A percentile compares a stretch with the other conserved stretches of the same genome.
Conservation (phyloP, 2,888 invertebrate species). For the Falcaria lacertinaria region DNA sequence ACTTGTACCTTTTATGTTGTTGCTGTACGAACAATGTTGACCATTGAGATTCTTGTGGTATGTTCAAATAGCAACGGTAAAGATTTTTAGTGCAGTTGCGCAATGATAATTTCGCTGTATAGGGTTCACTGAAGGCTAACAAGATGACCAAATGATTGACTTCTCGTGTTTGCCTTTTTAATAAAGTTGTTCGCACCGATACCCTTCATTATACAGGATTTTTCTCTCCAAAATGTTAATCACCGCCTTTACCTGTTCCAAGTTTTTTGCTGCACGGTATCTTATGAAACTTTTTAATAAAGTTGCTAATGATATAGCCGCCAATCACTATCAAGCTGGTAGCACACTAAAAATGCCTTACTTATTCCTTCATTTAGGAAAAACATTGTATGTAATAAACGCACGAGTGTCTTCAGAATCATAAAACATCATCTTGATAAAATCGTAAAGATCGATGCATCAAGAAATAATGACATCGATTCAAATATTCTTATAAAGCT, state of each 20-base stretch:
- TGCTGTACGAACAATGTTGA: conserved; percentile 28
- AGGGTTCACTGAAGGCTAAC: conserved; percentile 52
- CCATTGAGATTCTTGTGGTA: conserved; percentile 26
- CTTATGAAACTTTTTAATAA: conserved; percentile 60
- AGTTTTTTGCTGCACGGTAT: conserved; percentile 42
- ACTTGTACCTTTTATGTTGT: conserved; percentile 51
- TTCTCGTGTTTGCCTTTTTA: conserved; percentile 58
- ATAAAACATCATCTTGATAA: conserved; percentile 39
- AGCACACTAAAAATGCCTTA: conserved; percentile 34
- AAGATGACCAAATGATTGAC: conserved; percentile 41
- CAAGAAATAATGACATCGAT: conserved; percentile 44
- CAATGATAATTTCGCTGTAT: conserved; percentile 40
- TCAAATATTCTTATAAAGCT: conserved; percentile 27
- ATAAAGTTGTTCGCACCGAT: conserved; percentile 64
- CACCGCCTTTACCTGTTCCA: conserved; percentile 52
- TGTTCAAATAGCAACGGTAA: conserved; percentile 32
- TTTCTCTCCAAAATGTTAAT: conserved; percentile 60
- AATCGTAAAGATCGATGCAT: conserved; percentile 57
- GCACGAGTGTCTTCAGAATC: conserved; percentile 21
- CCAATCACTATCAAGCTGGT: conserved; percentile 41
- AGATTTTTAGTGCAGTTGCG: conserved; percentile 35
- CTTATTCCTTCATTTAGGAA: conserved; percentile 13
- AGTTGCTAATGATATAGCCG: conserved; percentile 50
- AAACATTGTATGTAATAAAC: conserved; percentile 12
- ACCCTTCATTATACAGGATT: conserved; percentile 59